Conservation (phyloP, 2,888 invertebrate genomes). For the Metallyticus violacea region DNA sequence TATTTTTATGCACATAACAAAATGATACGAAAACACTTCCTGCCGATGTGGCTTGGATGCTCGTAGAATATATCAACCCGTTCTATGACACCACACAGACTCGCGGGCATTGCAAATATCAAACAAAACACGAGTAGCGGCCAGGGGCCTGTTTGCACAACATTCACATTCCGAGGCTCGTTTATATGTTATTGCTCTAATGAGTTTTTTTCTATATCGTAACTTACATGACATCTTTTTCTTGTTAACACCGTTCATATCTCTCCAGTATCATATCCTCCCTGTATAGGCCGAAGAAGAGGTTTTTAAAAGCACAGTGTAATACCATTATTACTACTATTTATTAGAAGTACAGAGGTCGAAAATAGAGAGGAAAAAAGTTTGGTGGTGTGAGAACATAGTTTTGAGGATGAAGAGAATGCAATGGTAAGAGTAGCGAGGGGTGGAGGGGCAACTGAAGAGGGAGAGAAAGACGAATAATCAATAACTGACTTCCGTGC, state of each 20-base stretch:
- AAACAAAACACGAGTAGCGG: background rate
- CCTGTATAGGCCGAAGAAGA: background rate
- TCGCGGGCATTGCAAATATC: background rate
- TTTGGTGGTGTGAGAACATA: background rate
- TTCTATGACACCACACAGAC: background rate
- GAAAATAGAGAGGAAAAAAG: background rate
- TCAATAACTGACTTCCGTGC: constrained; percentile 27
- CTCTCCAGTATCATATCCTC: background rate
- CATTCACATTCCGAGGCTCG: background rate
- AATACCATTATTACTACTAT: background rate
- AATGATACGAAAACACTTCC: background rate
- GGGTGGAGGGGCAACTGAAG: background rate
- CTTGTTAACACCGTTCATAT: background rate
- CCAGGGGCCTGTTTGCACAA: background rate
- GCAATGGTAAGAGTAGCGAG: background rate
- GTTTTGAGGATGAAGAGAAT: background rate
- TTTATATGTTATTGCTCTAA: background rate
- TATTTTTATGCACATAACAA: background rate
- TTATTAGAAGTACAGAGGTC: background rate
- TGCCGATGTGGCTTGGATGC: background rate
- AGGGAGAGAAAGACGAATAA: constrained; percentile 20
- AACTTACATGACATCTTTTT: background rate
- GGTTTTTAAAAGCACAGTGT: background rate
- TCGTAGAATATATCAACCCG: background rate
- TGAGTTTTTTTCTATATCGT: background rate